Evolutionary conservation across 2,888 invertebrate genomes (phyloP), one percentile per base, ranked within the genome.

Genomic region (Andrena bicolor): DNA sequence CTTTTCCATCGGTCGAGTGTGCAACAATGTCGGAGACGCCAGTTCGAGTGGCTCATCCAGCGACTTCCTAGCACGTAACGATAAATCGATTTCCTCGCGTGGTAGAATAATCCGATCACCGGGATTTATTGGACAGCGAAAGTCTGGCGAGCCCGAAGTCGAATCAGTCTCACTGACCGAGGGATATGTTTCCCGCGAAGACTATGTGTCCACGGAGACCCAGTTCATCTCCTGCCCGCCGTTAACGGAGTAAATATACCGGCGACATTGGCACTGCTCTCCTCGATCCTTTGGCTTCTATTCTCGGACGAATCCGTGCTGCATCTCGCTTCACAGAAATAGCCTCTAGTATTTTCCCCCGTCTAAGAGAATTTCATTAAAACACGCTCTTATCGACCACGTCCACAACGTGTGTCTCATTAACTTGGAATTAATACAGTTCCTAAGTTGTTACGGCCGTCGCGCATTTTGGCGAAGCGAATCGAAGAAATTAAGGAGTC

Each of bases 61-160:
- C 26, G 48, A 70, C 56, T 66, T 56, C 53, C 68, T 49, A 23
- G 72, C 20, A 30, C 61, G 73, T 80, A 70, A 76, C 73, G 73
- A 83, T 83, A 65, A 73, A 84, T 84, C 83, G 84, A 84, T 84
- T 72, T 51, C 32, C 75, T 68, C 63, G 51, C 83, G 73, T 66
- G 83, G 79, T 66, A 49, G 65, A 63, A 72, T 79, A 84, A 84
- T 79, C 83, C 76, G 79, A 79, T 79, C 83, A 79, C 63, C 53
- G 76, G 41, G 80, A 83, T 84, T 84, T 76, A 84, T 84, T 71
- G 61, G 58, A 74, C 58, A 68, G 70, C 32, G 65, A 60, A 66
- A 73, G 66, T 64, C 53, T 66, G 35, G 32, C 72, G 73, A 20
- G 70, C 60, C 49, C 72, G 60, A 53, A 79, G 82, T 51, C 79